These are phyloP conservation scores for Aradus depressus DNA, from an alignment of 2,888 invertebrate genomes.

Conservation along the genomic window DNA sequence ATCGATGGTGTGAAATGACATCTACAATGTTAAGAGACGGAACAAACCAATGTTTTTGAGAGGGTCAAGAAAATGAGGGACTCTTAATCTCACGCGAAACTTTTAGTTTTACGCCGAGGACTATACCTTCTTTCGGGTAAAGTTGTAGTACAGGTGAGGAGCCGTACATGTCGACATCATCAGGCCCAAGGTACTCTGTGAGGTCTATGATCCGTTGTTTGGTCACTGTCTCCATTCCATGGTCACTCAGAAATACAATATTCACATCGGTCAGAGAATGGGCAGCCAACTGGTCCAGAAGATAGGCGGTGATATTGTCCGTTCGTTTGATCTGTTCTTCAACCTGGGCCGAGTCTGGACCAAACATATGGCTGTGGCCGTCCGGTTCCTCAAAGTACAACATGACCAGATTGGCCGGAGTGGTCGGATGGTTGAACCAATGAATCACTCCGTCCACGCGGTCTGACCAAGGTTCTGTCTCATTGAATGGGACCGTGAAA, in stretches of 20 bases:
- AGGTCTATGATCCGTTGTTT: conserved; percentile 46
- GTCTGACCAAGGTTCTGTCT: conserved; percentile 38
- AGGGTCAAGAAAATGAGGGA: too few species aligned
- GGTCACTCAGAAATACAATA: conserved; percentile 59
- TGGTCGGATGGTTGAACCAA: conserved; percentile 46
- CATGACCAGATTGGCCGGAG: conserved; percentile 55
- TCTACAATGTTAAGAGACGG: too few species aligned
- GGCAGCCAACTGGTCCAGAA: conserved; percentile 41
- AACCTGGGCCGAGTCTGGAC: conserved; percentile 41
- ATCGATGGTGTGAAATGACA: too few species aligned
- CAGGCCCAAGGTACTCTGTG: conserved; percentile 41
- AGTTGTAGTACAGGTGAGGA: conserved; percentile 48
- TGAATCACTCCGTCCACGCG: conserved; percentile 47
- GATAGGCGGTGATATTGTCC: conserved; percentile 46
- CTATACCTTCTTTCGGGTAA: conserved; percentile 46
- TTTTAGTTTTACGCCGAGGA: too few species aligned
- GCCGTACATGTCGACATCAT: conserved; percentile 42
- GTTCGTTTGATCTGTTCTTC: conserved; percentile 39
- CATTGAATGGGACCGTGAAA: conserved; percentile 24
- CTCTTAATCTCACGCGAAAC: too few species aligned
- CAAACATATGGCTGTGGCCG: conserved; percentile 47
- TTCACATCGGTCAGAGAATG: conserved; percentile 44
- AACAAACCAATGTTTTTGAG: too few species aligned
- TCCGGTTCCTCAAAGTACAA: conserved; percentile 63
- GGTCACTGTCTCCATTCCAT: conserved; percentile 53